Conservation (phyloP, 2,113 vertebrate species). For the Hemichromis elongatus region DNA sequence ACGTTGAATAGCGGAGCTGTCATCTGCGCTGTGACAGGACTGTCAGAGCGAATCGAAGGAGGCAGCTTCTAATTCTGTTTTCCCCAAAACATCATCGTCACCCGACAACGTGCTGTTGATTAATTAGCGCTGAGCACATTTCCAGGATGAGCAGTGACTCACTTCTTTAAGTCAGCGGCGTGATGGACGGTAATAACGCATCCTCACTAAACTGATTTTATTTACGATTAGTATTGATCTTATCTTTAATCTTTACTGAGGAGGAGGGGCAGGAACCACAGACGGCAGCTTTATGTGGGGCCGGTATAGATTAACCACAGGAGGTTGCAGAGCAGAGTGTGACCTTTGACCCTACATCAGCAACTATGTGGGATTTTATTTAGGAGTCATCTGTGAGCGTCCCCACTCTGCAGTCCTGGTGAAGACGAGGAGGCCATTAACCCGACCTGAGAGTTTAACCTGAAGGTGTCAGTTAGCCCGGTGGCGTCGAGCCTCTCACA, state of each 20-base stretch:
- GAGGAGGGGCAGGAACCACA: not conserved
- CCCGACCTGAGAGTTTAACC: no score
- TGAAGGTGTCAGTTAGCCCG: not conserved
- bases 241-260: not conserved
- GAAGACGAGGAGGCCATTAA: not conserved
- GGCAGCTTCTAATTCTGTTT: not conserved
- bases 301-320: not conserved
- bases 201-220: not conserved
- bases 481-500: not conserved
- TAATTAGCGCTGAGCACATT: not conserved
- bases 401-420: not conserved
- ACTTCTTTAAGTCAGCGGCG: not conserved
- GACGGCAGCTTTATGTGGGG: not conserved
- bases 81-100: not conserved
- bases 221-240: not conserved
- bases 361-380: not conserved
- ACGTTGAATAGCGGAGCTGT: not conserved
- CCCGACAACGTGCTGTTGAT: not conserved
- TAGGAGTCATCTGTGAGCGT: not conserved
- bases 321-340: not conserved
- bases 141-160: not conserved
- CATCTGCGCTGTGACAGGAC: not conserved
- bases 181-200: no score
- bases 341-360: slow-evolving; percentile 3
- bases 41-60: not conserved